Evolutionary conservation across 2,888 invertebrate species (phyloP).

Genomic region (Agrotis clavis): DNA sequence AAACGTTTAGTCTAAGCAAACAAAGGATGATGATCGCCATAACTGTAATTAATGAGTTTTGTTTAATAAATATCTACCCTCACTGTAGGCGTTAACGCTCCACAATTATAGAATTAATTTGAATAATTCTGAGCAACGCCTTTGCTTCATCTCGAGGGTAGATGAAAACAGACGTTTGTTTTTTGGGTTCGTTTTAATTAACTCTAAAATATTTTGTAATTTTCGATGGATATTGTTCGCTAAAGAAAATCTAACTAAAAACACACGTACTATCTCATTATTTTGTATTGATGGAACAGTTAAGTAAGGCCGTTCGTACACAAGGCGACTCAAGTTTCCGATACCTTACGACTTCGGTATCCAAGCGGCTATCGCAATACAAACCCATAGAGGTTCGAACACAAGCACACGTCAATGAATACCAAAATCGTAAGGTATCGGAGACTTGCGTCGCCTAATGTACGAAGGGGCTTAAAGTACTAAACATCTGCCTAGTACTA

Average conservation of each 20-base stretch:
- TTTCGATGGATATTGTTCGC: not conserved
- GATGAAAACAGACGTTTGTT: conserved; percentile 50
- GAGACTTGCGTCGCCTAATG: too few species aligned
- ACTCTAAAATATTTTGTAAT: not conserved
- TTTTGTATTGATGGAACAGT: too few species aligned
- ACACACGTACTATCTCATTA: too few species aligned
- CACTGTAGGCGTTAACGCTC: conserved; percentile 61
- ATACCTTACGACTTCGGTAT: too few species aligned
- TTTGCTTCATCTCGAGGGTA: conserved; percentile 62
- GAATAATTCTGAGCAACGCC: conserved; percentile 65
- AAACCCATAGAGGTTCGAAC: too few species aligned
- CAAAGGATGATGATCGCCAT: conserved; percentile 66
- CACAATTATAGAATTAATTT: conserved; percentile 71
- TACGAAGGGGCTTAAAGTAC: too few species aligned
- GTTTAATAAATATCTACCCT: conserved; percentile 68
- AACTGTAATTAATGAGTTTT: conserved; percentile 70
- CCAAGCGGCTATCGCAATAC: too few species aligned
- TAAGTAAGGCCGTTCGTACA: too few species aligned
- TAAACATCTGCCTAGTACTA: not conserved
- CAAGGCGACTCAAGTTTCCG: too few species aligned
- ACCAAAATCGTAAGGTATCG: too few species aligned
- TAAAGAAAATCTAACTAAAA: not conserved
- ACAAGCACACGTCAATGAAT: too few species aligned
- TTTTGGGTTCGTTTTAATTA: conserved; percentile 3
- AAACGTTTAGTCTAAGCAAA: conserved; percentile 53